Evolutionary conservation across 2,888 invertebrate genomes (phyloP), one percentile per base, ranked within the genome.

Genomic region (Acronicta aceris): DNA sequence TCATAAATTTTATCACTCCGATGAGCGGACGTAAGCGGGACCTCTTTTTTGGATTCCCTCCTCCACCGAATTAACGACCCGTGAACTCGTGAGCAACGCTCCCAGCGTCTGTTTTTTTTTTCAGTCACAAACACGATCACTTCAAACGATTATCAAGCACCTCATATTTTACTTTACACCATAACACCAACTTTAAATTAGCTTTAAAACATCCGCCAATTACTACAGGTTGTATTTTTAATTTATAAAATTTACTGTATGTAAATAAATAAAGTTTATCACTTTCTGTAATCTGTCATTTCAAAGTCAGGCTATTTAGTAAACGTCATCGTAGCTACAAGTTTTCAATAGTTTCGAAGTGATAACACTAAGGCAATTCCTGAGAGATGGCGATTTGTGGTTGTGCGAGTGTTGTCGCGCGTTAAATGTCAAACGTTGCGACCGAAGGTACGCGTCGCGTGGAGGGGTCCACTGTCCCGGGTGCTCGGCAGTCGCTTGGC

Each of bases 1-100:
- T 93, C 92, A 92, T 93, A 92, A 93, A 94, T 93, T 90, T 89
- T 92, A 91, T 92, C 94, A 90, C 91, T 86, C 85, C 91, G 88
- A 90, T 91, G 92, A 91, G 83, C 90, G 89, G 87, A 90, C 86
- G 86, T 86, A 81, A 84, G 81, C 85, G 86, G 88, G 87, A 85
- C 84, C 84, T 89, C 84, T 84, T 89, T 88, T 87, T 89, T 83
- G 78, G 81, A 79, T 88, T 86, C 83, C 82, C 87, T 89, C 83
- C 85, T 84, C 81, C 84, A 79, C 79, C 76, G 87, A 90, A 84
- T 90, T 91, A 93, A 93, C 90, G 92, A 92, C 89, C 90, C 90
- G 92, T 90, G 83, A 93, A 92, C 87, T 92, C 82, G 89, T 84
- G 87, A 88, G 84, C 84, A 84, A 85, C 71, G 83, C 85, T 89